Evolutionary conservation across 2,113 vertebrate genomes (phyloP).

Genomic region (Myocastor coypus): DNA sequence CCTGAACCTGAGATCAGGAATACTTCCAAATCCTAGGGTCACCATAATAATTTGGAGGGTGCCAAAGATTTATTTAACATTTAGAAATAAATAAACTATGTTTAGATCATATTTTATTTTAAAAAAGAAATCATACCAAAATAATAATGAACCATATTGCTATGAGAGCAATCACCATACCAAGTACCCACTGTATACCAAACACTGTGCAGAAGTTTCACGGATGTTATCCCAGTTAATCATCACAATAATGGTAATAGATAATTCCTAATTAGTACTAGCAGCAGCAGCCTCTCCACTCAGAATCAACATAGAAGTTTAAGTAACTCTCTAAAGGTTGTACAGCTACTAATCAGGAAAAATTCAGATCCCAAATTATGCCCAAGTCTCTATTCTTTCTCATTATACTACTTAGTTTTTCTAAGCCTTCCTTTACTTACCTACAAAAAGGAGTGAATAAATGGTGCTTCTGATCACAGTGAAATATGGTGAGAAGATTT

Average conservation of each 20-base stretch:
- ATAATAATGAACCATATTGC: neutral
- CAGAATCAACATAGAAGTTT: neutral
- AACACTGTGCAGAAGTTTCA: neutral
- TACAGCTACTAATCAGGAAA: neutral
- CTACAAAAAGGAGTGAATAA: neutral
- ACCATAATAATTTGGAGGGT: slow-evolving; percentile 88
- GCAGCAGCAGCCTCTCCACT: neutral
- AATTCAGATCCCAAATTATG: neutral
- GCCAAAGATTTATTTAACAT: slow-evolving; percentile 90
- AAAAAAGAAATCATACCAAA: neutral
- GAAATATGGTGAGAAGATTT: neutral
- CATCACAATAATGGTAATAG: neutral
- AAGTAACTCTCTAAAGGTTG: neutral
- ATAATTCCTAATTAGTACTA: neutral
- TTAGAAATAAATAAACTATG: slow-evolving; percentile 62
- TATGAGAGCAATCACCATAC: neutral
- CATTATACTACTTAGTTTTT: neutral
- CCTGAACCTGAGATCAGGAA: neutral
- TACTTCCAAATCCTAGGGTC: slow-evolving; percentile 76
- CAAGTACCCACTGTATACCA: neutral
- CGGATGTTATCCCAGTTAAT: neutral
- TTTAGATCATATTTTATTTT: slow-evolving; percentile 68
- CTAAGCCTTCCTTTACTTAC: neutral
- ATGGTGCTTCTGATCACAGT: neutral
- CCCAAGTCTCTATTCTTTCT: neutral